Evolutionary conservation across 2,888 invertebrate genomes (phyloP).

Genomic region (Graphium colonna): DNA sequence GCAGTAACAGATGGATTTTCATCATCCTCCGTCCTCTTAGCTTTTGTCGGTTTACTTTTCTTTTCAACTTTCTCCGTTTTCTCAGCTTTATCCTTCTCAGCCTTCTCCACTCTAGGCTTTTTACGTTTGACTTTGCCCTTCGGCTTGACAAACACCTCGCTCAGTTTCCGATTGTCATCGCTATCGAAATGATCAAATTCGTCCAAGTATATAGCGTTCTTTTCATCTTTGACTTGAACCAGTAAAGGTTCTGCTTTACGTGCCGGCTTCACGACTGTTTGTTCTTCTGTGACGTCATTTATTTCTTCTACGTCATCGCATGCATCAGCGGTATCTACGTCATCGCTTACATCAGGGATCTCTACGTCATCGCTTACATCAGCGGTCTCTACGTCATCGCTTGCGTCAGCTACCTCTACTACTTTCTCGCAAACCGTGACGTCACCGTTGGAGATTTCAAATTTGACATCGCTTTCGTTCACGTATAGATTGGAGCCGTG

Average conservation of each 20-base stretch:
- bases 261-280: neutral
- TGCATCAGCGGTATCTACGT: neutral
- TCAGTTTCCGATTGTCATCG: slow-evolving; percentile 49
- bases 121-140: slow-evolving; percentile 35
- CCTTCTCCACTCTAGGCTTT: slow-evolving; percentile 34
- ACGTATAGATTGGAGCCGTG: slow-evolving; percentile 39
- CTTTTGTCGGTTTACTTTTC: slow-evolving; percentile 4
- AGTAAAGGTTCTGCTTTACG: slow-evolving; percentile 35
- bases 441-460: slow-evolving; percentile 1
- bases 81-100: too few species aligned
- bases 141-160: slow-evolving; percentile 44
- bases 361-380: slow-evolving; percentile 1
- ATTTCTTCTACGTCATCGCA: neutral
- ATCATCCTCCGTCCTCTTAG: too few species aligned
- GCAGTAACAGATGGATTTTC: too few species aligned
- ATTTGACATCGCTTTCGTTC: slow-evolving; percentile 31
- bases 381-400: neutral
- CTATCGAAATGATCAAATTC: slow-evolving; percentile 50
- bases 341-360: slow-evolving; percentile 14
- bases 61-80: slow-evolving; percentile 28
- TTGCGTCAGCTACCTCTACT: neutral
- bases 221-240: slow-evolving; percentile 43
- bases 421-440: too few species aligned
- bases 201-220: slow-evolving; percentile 51
- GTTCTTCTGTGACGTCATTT: neutral